Evolutionary conservation across 2,888 invertebrate genomes (phyloP).

Genomic region (Copidosoma aretas): DNA sequence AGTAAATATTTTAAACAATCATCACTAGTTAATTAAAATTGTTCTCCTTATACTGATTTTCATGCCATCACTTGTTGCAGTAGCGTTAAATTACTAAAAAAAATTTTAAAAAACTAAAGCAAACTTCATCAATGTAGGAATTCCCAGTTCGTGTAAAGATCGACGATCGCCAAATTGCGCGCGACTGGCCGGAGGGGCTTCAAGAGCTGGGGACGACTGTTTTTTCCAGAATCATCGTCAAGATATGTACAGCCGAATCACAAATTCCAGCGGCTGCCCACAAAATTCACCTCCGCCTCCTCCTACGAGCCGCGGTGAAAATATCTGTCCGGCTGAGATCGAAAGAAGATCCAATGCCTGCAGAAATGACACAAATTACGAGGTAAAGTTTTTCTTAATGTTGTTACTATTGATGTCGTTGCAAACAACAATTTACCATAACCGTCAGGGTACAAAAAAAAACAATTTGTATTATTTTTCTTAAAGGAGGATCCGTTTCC

Average conservation of each 20-base stretch:
- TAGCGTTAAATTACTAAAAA: too few relatives aligned
- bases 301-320: neutral
- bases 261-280: constrained; percentile 3
- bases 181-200: constrained; percentile 53
- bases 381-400: constrained; percentile 50
- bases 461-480: too few relatives aligned
- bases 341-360: constrained; percentile 61
- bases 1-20: too few relatives aligned
- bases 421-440: too few relatives aligned
- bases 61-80: too few relatives aligned
- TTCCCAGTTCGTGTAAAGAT: constrained; percentile 22
- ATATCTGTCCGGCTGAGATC: constrained; percentile 63
- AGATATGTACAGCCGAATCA: neutral
- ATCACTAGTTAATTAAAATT: too few relatives aligned
- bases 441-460: too few relatives aligned
- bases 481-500: too few relatives aligned
- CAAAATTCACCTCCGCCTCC: neutral
- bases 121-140: neutral
- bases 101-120: too few relatives aligned
- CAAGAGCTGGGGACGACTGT: constrained; percentile 42
- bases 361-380: constrained; percentile 61
- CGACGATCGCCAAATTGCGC: constrained; percentile 37
- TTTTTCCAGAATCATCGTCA: neutral
- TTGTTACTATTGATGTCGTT: too few relatives aligned
- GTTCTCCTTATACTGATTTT: too few relatives aligned